Base-by-base conservation (phyloP, 2,797 vertebrate species). In the Hippopotamyrus pictus region DNA sequence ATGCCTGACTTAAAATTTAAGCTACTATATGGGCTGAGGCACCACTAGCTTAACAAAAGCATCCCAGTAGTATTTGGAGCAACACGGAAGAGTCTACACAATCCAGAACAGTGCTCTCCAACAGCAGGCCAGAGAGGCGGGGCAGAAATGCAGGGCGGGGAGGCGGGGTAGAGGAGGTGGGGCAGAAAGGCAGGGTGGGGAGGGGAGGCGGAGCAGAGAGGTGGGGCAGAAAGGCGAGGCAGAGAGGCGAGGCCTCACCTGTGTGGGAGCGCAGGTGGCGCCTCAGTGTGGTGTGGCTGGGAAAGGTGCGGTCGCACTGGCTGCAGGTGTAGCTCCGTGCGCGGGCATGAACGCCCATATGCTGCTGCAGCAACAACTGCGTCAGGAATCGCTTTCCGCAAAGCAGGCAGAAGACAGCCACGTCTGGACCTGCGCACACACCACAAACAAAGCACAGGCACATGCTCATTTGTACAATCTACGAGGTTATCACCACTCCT, bases 321-420 rank as follows among this genome's bases (percentile, higher is more conserved):
- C 99, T 99, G 95, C 99, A 99, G 95, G 98, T 98, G 95, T 99
- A 99, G 96, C 98, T 99, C 92, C 98, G 97, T 94, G 99, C 98
- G 19, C 98, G 98, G 0, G 99, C 97, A 0, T 99, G 99, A 94
- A 99, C 97, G 94, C 99, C 98, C 98, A 99, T 99, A 97, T 99
- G 99, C 96, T 99, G 97, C 96, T 99, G 99, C 93, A 99, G 96
- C 19, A 98, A 98, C n/a, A 97, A 98, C 96, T 99, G 99, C 0
- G 98, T 98, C 96, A 98, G 98, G 95, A 99, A 99, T 54, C 99
- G 97, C 94, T 99, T 99, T 90, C 98, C 98, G 1, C 98, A 99
- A 92, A 99, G 97, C 94, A 99, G 97, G 96, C 99, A 99, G 97
- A 99, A 99, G 92, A 99, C 97, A 0, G 99, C 99, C 99, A 99